These are phyloP conservation scores for Prorops nasuta DNA, from an alignment of 1,140 invertebrate genomes.

Conservation along the genomic window DNA sequence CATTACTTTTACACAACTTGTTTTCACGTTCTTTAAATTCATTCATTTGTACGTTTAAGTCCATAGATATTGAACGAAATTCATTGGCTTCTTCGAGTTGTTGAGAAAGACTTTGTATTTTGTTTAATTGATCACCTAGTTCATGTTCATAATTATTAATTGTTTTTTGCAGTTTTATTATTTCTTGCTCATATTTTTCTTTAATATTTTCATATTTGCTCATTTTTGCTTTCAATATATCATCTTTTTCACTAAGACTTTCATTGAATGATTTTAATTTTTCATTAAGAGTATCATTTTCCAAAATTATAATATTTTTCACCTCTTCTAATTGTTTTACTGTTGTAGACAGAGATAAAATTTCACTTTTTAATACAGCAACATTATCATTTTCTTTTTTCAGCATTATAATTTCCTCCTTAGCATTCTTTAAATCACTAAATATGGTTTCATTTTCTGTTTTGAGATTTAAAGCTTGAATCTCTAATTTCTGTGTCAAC, in stretches of 20 bases:
- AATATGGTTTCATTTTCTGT: background rate
- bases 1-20: constrained; percentile 26
- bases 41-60: constrained; percentile 20
- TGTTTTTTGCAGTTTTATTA: background rate
- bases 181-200: constrained; percentile 8
- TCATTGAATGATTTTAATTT: constrained; percentile 33
- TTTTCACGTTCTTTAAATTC: constrained; percentile 25
- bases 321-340: constrained; percentile 24
- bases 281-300: constrained; percentile 36
- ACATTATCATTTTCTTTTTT: constrained; percentile 33
- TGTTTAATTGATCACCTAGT: constrained; percentile 9
- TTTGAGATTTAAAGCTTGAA: too few relatives aligned
- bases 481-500: constrained; percentile 4
- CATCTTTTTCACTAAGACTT: constrained; percentile 28
- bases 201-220: constrained; percentile 9
- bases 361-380: constrained; percentile 28
- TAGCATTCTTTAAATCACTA: background rate
- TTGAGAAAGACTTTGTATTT: constrained; percentile 10
- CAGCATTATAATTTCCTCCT: constrained; percentile 21
- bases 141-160: constrained; percentile 6
- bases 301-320: constrained; percentile 14
- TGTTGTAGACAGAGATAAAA: constrained; percentile 22
- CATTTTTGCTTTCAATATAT: constrained; percentile 17
- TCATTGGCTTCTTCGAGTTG: constrained; percentile 11
- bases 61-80: constrained; percentile 5